A percentile compares a stretch with the other conserved stretches of the same genome.
phyloP scores from a whole-genome alignment of 1,140 invertebrate genomes.

The Eurosta solidaginis region DNA sequence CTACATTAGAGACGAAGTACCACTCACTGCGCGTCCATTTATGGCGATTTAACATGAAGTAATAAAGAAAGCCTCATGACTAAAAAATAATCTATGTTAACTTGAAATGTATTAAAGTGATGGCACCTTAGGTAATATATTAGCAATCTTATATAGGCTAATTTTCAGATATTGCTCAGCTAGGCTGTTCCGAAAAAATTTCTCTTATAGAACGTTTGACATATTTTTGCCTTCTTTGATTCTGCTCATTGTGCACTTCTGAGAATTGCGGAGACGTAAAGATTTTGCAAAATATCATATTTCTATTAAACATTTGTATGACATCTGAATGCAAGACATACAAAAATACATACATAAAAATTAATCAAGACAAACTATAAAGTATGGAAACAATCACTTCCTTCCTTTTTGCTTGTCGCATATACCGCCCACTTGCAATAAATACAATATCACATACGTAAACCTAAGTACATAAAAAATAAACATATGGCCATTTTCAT shows the following conservation, averaged over 20 bases:
- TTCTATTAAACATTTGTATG: not conserved
- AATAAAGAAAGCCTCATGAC: too few species aligned
- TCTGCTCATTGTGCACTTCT: not conserved
- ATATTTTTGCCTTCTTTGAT: not conserved
- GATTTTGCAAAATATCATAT: not conserved
- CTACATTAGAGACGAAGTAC: too few species aligned
- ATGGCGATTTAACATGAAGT: too few species aligned
- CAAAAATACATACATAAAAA: not conserved
- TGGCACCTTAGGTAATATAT: too few species aligned
- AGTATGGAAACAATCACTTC: not conserved
- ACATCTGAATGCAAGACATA: not conserved
- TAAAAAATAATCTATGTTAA: too few species aligned
- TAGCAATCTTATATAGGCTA: too few species aligned
- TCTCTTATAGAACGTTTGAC: too few species aligned
- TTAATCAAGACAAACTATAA: too few species aligned
- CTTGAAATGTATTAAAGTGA: too few species aligned
- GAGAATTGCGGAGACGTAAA: not conserved
- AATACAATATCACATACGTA: not conserved
- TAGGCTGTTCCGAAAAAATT: too few species aligned
- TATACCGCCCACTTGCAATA: not conserved
- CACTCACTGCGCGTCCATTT: too few species aligned
- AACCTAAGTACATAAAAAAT: not conserved
- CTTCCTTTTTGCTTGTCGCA: slow-evolving; percentile 7
- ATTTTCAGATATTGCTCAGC: too few species aligned
- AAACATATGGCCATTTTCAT: not conserved